These are phyloP conservation scores for Poecile montanus DNA, from an alignment of 2,797 vertebrate genomes.

Conservation along the genomic window DNA sequence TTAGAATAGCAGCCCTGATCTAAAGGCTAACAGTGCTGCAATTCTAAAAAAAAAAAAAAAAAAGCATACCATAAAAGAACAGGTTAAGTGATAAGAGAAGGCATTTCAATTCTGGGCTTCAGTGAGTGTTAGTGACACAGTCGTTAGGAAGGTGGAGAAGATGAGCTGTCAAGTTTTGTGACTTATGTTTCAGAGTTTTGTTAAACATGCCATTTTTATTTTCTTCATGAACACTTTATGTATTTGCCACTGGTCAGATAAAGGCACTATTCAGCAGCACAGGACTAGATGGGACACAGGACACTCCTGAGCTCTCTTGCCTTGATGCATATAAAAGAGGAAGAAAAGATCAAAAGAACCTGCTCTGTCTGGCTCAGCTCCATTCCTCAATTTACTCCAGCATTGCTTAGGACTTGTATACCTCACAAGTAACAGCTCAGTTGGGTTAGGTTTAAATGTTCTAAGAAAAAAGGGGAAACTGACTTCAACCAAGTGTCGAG, in stretches of 20 bases:
- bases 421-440: background rate
- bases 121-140: constrained; percentile 50
- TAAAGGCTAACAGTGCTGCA: constrained; percentile 16
- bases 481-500: background rate
- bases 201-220: background rate
- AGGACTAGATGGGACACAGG: background rate
- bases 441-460: background rate
- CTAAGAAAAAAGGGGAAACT: background rate
- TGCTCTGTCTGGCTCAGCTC: background rate
- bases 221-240: background rate
- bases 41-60: background rate
- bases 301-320: background rate
- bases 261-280: background rate
- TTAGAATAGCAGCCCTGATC: constrained; percentile 35
- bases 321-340: background rate
- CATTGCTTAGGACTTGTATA: background rate
- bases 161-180: constrained; percentile 49
- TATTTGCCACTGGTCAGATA: constrained; percentile 2
- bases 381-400: background rate
- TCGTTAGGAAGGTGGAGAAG: background rate
- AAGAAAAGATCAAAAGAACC: background rate
- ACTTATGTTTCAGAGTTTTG: constrained; percentile 7
- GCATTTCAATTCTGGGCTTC: constrained; percentile 49
- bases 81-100: constrained; percentile 51
- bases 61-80: constrained; percentile 23